These are phyloP conservation scores for Limnephilus marmoratus DNA, from an alignment of 2,888 invertebrate genomes.

Conservation along the genomic window DNA sequence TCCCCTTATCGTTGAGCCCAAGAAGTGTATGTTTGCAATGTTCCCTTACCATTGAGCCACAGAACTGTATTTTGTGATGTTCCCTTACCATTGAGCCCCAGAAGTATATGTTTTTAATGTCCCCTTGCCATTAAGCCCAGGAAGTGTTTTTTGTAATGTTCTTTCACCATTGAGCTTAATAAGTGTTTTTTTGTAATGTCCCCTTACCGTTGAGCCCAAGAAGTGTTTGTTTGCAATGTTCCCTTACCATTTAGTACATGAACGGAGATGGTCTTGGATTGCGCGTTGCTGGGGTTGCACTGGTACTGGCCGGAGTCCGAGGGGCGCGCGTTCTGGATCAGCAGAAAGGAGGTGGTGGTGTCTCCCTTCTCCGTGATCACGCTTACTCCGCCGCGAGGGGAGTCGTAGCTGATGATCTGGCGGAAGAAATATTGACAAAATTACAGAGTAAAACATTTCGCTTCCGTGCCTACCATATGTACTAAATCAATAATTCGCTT, in stretches of 20 bases:
- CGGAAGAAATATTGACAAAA: background rate
- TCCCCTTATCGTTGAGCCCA: background rate
- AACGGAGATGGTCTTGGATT: constrained; percentile 86
- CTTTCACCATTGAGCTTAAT: background rate
- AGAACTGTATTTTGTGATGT: background rate
- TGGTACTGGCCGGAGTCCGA: constrained; percentile 88
- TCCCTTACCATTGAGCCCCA: constrained; percentile 85
- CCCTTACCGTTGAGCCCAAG: background rate
- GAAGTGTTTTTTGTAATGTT: background rate
- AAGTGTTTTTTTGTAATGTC: background rate
- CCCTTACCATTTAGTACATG: constrained; percentile 88
- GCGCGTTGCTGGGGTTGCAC: constrained; percentile 88
- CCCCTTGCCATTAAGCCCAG: background rate
- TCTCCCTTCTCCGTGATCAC: constrained; percentile 88
- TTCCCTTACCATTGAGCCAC: no score
- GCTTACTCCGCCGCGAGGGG: constrained; percentile 85
- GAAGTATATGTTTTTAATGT: no score
- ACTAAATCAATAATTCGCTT: no score
- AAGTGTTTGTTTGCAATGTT: background rate
- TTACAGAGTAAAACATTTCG: background rate
- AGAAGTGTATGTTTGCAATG: background rate
- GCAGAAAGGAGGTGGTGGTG: constrained; percentile 86
- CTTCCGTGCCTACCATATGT: no score
- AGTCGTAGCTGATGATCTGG: constrained; percentile 87
- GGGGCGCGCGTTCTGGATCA: constrained; percentile 85